These are phyloP conservation scores for Brachionus asplanchnoidis DNA, from an alignment of 1,140 invertebrate species.

Conservation along the genomic window DNA sequence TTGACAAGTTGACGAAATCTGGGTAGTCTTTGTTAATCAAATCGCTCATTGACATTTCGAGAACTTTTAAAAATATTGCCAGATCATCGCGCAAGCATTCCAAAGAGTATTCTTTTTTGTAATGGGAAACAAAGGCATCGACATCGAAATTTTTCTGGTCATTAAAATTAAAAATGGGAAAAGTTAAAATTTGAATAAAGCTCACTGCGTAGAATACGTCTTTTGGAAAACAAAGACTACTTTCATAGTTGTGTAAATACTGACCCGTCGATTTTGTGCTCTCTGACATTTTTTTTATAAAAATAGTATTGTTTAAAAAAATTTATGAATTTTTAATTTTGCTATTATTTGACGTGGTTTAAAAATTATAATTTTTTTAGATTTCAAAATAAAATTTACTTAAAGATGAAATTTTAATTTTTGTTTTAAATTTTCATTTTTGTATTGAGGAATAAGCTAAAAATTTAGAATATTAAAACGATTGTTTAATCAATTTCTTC, in stretches of 20 bases:
- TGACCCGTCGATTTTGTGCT: background rate
- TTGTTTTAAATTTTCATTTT: too few relatives aligned
- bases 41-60: slow-evolving; percentile 87
- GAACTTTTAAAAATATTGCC: slow-evolving; percentile 77
- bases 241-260: background rate
- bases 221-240: slow-evolving; percentile 31
- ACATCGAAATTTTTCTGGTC: slow-evolving; percentile 75
- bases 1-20: slow-evolving; percentile 91
- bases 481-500: too few relatives aligned
- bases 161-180: background rate
- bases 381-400: background rate
- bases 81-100: slow-evolving; percentile 84
- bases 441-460: too few relatives aligned
- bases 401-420: background rate
- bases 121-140: slow-evolving; percentile 79
- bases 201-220: slow-evolving; percentile 34
- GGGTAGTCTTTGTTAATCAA: slow-evolving; percentile 93
- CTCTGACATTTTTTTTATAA: slow-evolving; percentile 11
- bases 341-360: background rate
- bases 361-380: background rate
- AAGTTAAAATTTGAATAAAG: background rate
- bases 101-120: slow-evolving; percentile 71
- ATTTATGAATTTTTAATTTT: slow-evolving; percentile 4
- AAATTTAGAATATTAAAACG: too few relatives aligned
- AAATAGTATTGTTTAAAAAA: background rate